Evolutionary conservation across 2,888 invertebrate genomes (phyloP).

Genomic region (Congeria kusceri): DNA sequence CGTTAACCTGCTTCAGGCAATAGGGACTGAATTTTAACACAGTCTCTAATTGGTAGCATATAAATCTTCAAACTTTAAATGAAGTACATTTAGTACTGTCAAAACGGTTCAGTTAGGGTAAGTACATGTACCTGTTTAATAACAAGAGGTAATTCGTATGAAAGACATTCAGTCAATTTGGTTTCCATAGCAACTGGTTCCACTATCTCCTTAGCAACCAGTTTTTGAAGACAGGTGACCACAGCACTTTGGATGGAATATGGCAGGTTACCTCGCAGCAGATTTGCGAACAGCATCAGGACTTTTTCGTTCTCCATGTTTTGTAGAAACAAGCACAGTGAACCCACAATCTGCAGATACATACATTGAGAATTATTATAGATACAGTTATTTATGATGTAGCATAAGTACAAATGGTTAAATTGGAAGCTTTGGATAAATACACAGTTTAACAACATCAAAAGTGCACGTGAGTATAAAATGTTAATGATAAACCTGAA

Average conservation of each 20-base stretch:
- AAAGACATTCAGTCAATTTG: slow-evolving; percentile 33
- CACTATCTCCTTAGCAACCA: slow-evolving; percentile 43
- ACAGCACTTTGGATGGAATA: slow-evolving; percentile 51
- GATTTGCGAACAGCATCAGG: slow-evolving; percentile 51
- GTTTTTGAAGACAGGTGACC: slow-evolving; percentile 58
- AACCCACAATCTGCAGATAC: slow-evolving; percentile 59
- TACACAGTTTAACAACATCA: too few relatives aligned
- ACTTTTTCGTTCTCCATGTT: slow-evolving; percentile 65
- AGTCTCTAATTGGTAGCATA: too few relatives aligned
- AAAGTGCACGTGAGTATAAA: too few relatives aligned
- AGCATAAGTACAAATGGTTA: background rate
- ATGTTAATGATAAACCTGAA: too few relatives aligned
- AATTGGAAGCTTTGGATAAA: too few relatives aligned
- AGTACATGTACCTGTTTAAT: slow-evolving; percentile 57
- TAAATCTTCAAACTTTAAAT: too few relatives aligned
- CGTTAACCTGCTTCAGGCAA: too few relatives aligned
- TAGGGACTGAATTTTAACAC: too few relatives aligned
- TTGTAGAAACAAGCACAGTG: slow-evolving; percentile 51
- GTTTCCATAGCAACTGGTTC: slow-evolving; percentile 41
- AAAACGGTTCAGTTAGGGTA: background rate
- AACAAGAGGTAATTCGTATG: slow-evolving; percentile 33
- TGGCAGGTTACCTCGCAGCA: background rate
- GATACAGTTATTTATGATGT: background rate
- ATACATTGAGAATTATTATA: background rate
- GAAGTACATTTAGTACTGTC: too few relatives aligned